Percentiles rank a stretch among this genome's conserved stretches.
Conservation (phyloP, 2,888 invertebrate species). For the Resseliella maxima region DNA sequence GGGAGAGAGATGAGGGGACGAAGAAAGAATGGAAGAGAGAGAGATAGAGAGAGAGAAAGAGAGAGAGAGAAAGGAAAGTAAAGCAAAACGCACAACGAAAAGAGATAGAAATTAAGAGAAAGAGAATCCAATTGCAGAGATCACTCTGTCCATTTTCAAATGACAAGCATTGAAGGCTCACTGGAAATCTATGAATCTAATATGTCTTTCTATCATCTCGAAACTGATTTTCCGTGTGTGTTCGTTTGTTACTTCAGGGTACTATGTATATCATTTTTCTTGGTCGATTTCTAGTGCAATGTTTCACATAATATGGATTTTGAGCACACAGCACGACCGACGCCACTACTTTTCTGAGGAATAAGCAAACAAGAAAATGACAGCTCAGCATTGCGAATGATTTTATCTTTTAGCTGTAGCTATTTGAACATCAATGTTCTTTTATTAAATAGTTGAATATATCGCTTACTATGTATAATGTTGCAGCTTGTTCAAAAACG, state of each 20-base stretch:
- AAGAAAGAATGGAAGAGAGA: too few species aligned
- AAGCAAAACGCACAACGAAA: too few species aligned
- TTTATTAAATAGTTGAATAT: slow-evolving; percentile 16
- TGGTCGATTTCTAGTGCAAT: not conserved
- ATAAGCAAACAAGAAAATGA: slow-evolving; percentile 53
- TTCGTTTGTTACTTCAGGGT: too few species aligned
- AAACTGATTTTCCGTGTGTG: not conserved
- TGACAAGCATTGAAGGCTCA: slow-evolving; percentile 25
- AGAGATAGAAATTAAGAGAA: not conserved
- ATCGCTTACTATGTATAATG: slow-evolving; percentile 15
- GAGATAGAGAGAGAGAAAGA: too few species aligned
- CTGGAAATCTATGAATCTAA: not conserved
- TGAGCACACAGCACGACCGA: slow-evolving; percentile 16
- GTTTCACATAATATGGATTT: not conserved
- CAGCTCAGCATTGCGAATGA: slow-evolving; percentile 51
- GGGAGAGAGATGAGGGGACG: too few species aligned
- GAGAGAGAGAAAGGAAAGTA: too few species aligned
- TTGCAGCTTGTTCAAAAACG: not conserved
- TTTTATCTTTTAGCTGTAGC: slow-evolving; percentile 40
- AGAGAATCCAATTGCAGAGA: slow-evolving; percentile 46
- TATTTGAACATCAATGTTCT: slow-evolving; percentile 44
- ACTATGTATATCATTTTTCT: not conserved
- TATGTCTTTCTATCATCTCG: not conserved
- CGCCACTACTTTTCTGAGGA: slow-evolving; percentile 30
- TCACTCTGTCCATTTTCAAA: slow-evolving; percentile 20